Base-by-base conservation (phyloP, 2,113 vertebrate species). In the Hippocampus abdominalis region DNA sequence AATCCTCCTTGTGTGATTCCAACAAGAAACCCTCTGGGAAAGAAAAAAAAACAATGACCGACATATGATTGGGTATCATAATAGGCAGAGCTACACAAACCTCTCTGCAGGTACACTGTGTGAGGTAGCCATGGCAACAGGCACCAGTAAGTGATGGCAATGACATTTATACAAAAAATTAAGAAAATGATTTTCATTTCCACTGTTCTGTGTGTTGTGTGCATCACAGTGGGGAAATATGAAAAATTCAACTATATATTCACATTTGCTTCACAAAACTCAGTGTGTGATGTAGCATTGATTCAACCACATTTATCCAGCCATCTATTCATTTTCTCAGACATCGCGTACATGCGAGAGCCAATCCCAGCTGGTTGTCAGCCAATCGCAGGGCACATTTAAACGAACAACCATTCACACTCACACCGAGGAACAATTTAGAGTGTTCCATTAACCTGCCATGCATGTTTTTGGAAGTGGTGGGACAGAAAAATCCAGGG, bases 61-160 rank as follows among this genome's bases (percentile, higher is more conserved):
- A 32, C 10, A 6, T 60, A 32, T 36, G 8, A 32, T 60, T 60
- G 25, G 15, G 11, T 44, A 2, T 44, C 42, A 18, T 46, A 42
- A 44, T 44, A 64, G 62, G 39, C 12, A 1, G 39, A 12, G 7
- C 46, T 64, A 25, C 42, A 46, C 42, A 64, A 64, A 46, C 23
- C n/a, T 46, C n/a, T 64, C 63, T 25, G 63, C 46, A 10, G 21
- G 20, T 40, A n/a, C 78, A 36, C 11, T 76, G 74, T 81, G 61
- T 75, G 56, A 71, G 60, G 80, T 81, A 71, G 74, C 84, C 80
- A 87, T 86, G 66, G 73, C 65, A 84, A 90, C 81, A 70, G 76
- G 25, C 60, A 65, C 67, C 32, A 70, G 72, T 42, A 71, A 78
- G 68, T 81, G 79, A 27, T 63, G 40, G 13, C 42, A 66, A 27